A percentile compares a stretch with the other conserved stretches of the same genome.
phyloP scores from a whole-genome alignment of 2,113 vertebrate species.

The Harpagus bidentatus region DNA sequence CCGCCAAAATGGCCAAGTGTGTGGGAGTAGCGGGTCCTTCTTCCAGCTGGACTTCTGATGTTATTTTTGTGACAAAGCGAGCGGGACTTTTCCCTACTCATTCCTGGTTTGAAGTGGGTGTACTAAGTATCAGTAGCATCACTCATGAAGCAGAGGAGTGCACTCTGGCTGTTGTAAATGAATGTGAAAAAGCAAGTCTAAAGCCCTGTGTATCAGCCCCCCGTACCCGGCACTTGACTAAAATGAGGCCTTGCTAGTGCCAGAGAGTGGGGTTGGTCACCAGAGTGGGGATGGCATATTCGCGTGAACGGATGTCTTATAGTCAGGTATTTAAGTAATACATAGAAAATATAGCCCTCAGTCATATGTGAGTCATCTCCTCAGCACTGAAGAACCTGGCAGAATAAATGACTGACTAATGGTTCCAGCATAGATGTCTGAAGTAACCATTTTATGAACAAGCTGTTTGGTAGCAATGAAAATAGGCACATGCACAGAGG shows the following conservation, averaged over 20 bases:
- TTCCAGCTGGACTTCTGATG: neutral
- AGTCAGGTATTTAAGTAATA: neutral
- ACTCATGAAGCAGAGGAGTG: neutral
- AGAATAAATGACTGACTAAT: neutral
- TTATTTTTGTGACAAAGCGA: neutral
- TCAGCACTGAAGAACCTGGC: neutral
- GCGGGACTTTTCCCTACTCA: neutral
- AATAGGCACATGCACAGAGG: neutral
- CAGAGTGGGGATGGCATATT: fast-evolving
- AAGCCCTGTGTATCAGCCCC: neutral
- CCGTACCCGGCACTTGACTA: neutral
- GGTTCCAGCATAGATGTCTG: neutral
- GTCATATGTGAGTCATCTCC: neutral
- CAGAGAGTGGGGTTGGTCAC: neutral
- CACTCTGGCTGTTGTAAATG: neutral
- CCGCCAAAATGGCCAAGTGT: neutral
- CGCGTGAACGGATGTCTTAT: fast-evolving
- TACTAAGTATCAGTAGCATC: neutral
- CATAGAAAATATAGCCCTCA: neutral
- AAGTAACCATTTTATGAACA: neutral
- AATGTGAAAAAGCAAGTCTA: neutral
- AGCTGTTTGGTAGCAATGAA: neutral
- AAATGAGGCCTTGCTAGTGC: neutral
- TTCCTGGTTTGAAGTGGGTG: neutral
- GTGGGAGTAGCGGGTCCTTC: neutral